Conservation (phyloP, 64 coral and sea anemone species). For the Dendronephthya gigantea region DNA sequence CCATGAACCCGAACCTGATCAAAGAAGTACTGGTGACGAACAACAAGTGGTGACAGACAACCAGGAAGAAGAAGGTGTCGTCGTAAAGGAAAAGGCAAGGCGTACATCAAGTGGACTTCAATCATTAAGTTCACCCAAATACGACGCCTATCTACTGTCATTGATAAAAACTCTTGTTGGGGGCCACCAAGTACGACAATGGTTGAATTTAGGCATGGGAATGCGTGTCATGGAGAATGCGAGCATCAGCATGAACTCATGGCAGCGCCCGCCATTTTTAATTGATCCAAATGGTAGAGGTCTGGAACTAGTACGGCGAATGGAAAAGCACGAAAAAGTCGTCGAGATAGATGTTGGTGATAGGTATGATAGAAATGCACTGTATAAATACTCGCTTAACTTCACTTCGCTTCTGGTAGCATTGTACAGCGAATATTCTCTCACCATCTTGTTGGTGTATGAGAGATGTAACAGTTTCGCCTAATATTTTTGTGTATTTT, state of each 20-base stretch:
- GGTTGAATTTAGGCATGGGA: slow-evolving; percentile 70
- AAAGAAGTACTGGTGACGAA: neutral
- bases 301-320: slow-evolving; percentile 61
- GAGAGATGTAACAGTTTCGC: too few relatives aligned
- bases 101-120: neutral
- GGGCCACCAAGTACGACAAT: slow-evolving; percentile 56
- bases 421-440: too few relatives aligned
- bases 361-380: slow-evolving; percentile 31
- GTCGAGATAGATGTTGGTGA: slow-evolving; percentile 77
- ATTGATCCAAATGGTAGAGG: slow-evolving; percentile 72
- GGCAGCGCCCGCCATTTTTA: slow-evolving; percentile 70
- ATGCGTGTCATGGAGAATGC: slow-evolving; percentile 81
- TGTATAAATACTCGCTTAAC: neutral
- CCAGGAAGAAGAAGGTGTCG: neutral
- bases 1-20: neutral
- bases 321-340: slow-evolving; percentile 54
- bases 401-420: too few relatives aligned
- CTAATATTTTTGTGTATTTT: too few relatives aligned
- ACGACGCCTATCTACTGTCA: slow-evolving; percentile 61
- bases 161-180: slow-evolving; percentile 68
- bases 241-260: slow-evolving; percentile 56
- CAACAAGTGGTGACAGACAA: neutral
- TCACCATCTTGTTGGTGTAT: too few relatives aligned
- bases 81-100: slow-evolving; percentile 1
- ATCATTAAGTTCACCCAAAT: slow-evolving; percentile 20